Base-by-base conservation (phyloP, 2,797 vertebrate genomes). In the Anisognathus igniventris region DNA sequence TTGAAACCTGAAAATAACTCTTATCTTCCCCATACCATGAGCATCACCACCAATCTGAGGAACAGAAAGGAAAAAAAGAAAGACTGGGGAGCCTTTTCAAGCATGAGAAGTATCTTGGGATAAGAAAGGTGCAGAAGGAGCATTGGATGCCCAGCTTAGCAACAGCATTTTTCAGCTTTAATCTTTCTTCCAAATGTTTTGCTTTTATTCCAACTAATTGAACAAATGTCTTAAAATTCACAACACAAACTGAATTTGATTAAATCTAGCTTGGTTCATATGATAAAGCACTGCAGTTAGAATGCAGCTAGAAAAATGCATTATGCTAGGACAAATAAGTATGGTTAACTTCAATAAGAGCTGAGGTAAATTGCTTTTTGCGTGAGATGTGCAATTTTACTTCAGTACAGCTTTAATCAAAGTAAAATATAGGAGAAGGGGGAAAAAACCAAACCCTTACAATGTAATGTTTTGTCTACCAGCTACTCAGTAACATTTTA, bases 351-450 rank as follows among this genome's bases (percentile, higher is more conserved):
- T 93, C 95, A 95, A 33, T 85, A 95, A 94, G 85, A 94, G 94
- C 91, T 66, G 85, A 97, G 90, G 93, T 97, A 96, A 97, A 97
- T 97, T 97, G 93, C 82, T 89, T 97, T 97, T 95, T 42, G 31
- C 0, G 0, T 50, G 47, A 92, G 93, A 94, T 93, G 74, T 90
- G 86, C 90, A 93, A 88, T 96, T 97, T 95, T 96, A 93, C 90
- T 81, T 95, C 68, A 91, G 86, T 88, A 96, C 86, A 96, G 88
- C 75, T 97, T 98, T 97, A 97, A 97, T 97, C 96, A 97, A 94
- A 95, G 81, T 93, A 96, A 97, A 96, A 93, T 94, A 75, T 9
- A 71, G 18, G 16, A 53, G 10, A 60, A 27, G 15, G 16, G 28
- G 2, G 12, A 53, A 85, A 87, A 96, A 73, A 51, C 0, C 39